Evolutionary conservation across 2,888 invertebrate genomes (phyloP), one percentile per base, ranked within the genome.

Genomic region (Elmis aenea): DNA sequence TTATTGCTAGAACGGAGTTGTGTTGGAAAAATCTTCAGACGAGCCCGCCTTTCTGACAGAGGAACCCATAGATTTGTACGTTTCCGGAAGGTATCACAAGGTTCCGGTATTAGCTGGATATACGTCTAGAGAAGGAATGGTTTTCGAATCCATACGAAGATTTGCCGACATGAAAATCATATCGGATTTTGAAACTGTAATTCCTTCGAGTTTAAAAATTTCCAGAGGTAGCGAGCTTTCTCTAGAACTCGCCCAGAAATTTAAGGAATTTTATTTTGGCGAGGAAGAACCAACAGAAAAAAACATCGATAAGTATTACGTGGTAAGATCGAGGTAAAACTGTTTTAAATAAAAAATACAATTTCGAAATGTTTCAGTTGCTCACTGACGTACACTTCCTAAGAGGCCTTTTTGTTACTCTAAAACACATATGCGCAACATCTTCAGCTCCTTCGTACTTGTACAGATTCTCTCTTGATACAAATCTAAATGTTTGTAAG

Each of bases 261-360:
- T 75, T 6, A 65, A 66, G 25, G 42, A 67, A 9, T 57, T 61
- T 5, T 72, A 73, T 51, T 74, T 68, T 46, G 69, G 66, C 1
- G 63, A 69, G 5, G 58, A 66, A 16, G 58, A 64, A 27, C 61
- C 69, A 2, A 56, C 60, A 2, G 51, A 41, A 33, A 54, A 67
- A 12, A 66, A 67, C 15, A 55, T 69, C 2, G 57, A 68, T 21
- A 57, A 64, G 38, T 66, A 67, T 45, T 54, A 62, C 33, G 18
- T 49, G 37, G 55, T 55, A 45, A 24, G 8, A 24, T n/a, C n/a
- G n/a, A n/a, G n/a, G n/a, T n/a, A n/a, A n/a, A n/a, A n/a, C n/a
- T n/a, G n/a, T n/a, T n/a, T n/a, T n/a, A n/a, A n/a, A n/a, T n/a
- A n/a, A n/a, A n/a, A n/a, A n/a, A n/a, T n/a, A n/a, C n/a, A n/a